Base-by-base conservation (phyloP, 2,888 invertebrate genomes). In the Hydropsyche betteni region DNA sequence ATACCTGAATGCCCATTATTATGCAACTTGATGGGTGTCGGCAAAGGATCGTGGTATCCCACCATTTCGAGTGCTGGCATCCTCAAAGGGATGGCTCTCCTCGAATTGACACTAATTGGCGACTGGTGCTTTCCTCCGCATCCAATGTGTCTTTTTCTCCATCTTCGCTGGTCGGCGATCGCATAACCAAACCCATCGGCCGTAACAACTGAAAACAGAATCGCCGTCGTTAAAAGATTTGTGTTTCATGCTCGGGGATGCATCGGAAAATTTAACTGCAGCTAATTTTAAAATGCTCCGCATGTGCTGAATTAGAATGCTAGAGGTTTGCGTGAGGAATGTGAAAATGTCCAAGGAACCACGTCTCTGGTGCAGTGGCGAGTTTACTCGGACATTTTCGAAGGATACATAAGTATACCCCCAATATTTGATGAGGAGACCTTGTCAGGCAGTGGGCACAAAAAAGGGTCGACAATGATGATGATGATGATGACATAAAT, bases 1-100 rank as follows among this genome's bases (percentile, higher is more conserved):
- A 80, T 84, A 90, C 92, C 92, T 81, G 93, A 92, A 83, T 93
- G 92, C 4, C 93, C 93, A 81, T 91, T 92, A 81, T 93, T 93
- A 68, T 87, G 87, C 77, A 91, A 85, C 69, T 87, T 88, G 38
- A 93, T 83, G 4, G 92, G 91, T 69, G 88, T 88, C 5, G 91
- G 89, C 69, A 93, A 83, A 10, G 89, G 87, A 83, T 93, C 90
- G 82, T 91, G 92, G 84, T 92, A 93, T 12, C 92, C 91, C 80
- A 91, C 88, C 84, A 91, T 89, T 83, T 93, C 93, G 82, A 93
- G 87, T 6, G 92, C 91, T 0, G 92, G 92, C 81, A 93, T 89
- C 5, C 90, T 89, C 58, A 92, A 85, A 55, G 90, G 88, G 71
- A 91, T 88, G 2, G 92, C 89, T 83, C 89, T 86, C 5, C 87